phyloP scores from a whole-genome alignment of 2,113 vertebrate genomes.

The Pipra filicauda region DNA sequence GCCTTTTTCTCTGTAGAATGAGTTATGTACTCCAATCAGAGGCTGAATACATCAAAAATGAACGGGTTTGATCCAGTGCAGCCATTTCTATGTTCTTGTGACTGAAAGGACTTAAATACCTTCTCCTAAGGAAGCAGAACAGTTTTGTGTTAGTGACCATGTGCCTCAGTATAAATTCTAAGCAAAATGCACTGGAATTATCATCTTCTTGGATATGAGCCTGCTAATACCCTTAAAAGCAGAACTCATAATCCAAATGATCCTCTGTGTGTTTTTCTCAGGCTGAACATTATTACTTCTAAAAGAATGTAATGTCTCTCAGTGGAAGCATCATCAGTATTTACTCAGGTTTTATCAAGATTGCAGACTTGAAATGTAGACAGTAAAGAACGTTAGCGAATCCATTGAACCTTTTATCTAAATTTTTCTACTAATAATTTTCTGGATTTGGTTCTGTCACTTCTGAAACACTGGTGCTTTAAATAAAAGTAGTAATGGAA shows the following conservation, averaged over 20 bases:
- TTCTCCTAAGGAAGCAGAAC: not conserved
- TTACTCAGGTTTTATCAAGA: not conserved
- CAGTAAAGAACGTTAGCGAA: not conserved
- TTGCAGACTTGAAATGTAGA: not conserved
- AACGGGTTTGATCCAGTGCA: not conserved
- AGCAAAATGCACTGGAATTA: slow-evolving; percentile 8
- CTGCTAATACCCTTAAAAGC: not conserved
- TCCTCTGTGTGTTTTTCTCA: not conserved
- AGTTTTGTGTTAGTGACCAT: not conserved
- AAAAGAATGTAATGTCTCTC: not conserved
- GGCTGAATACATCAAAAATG: not conserved
- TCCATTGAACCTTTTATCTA: not conserved
- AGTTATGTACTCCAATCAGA: not conserved
- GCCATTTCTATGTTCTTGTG: not conserved
- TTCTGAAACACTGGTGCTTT: not conserved
- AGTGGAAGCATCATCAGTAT: not conserved
- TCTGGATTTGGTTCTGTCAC: not conserved
- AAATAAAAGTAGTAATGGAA: not conserved
- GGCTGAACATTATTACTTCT: not conserved
- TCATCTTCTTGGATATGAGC: not conserved
- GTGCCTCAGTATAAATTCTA: not conserved
- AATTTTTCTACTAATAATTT: not conserved
- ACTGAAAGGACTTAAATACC: not conserved
- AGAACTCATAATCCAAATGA: not conserved
- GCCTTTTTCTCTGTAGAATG: not conserved